Evolutionary conservation across 1,140 invertebrate species (phyloP), one percentile per base, ranked within the genome.

Genomic region (Melitaea cinxia): DNA sequence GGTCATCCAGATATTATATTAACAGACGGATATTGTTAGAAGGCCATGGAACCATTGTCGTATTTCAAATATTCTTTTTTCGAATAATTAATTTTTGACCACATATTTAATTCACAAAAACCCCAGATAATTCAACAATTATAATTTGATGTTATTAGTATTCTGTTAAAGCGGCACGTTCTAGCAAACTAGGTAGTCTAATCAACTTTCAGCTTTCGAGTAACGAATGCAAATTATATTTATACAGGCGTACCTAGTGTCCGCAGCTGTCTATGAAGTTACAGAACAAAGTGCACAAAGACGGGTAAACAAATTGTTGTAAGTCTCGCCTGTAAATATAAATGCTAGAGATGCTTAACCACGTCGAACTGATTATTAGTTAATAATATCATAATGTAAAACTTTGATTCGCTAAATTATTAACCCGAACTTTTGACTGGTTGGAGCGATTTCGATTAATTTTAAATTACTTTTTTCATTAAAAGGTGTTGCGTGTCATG

Each of bases 171-270:
- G 45, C 17, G n/a, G 23, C 3, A 58, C 24, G 24, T 14, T 24
- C 14, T 39, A 33, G 39, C 28, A 49, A 14, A 7, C 26, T 47
- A 47, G 42, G 42, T 24, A 53, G 21, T 30, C 33, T 62, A 54
- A 62, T 55, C 39, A 62, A 62, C 26, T 63, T 63, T 45, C 19
- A 24, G 28, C 24, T 50, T 55, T 55, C 19, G 42, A 33, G 15
- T 53, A 63, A 63, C 53, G 53, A 54, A 63, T 63, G 60, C 60
- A 63, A 63, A 63, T 62, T 63, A 63, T 63, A 63, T 63, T 63
- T 63, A 63, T 49, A 47, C 49, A 63, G 37, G 53, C 26, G 39
- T 33, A 47, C 28, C 52, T 55, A 35, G 60, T 62, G 59, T 63
- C 60, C 60, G 52, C 53, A 55, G 39, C 53, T 24, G 60, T 55